Base-by-base conservation (phyloP, 2,888 invertebrate genomes). In the Drosophila setosimentum region DNA sequence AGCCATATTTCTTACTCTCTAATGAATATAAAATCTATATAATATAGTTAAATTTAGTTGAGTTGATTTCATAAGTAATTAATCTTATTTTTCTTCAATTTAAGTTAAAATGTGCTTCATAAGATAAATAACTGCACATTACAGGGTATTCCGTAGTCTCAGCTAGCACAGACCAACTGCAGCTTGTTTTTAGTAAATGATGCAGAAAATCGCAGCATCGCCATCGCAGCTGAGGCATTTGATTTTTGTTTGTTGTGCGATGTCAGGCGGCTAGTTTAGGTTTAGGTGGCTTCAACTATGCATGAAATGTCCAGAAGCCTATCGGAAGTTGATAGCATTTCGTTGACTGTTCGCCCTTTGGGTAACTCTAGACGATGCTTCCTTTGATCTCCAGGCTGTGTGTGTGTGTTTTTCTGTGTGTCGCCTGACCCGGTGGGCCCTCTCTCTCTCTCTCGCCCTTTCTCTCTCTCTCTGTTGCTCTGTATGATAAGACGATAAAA, bases 171-270 rank as follows among this genome's bases (percentile, higher is more conserved):
- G 2, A 4, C 3, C 13, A 0, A 16, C 30, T 2, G 27, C 59
- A 66, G 50, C 50, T 58, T 62, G 40, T 63, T 73, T 45, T 51
- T 48, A n/a, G 55, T 62, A 75, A 86, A 80, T 82, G 91, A 87
- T 82, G 89, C 90, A 79, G 90, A 87, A 87, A 87, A 87, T 87
- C 87, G 71, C 74, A 65, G 87, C 58, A 54, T 32, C 29, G 45
- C 65, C 51, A 57, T 16, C 54, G 35, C 68, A 71, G 69, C 68
- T 73, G 71, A 83, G 62, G 73, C 90, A 83, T 86, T 90, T 88
- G 87, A 86, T 86, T 86, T 86, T 66, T 89, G 90, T 85, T 89
- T 86, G 87, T 66, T 73, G 32, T 77, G 67, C 76, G 78, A 74
- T 78, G 87, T 76, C 83, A 69, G 75, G 60, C 55, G 76, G 45